These are phyloP conservation scores for Tachysurus fulvidraco DNA, from an alignment of 2,113 vertebrate genomes.

Conservation along the genomic window DNA sequence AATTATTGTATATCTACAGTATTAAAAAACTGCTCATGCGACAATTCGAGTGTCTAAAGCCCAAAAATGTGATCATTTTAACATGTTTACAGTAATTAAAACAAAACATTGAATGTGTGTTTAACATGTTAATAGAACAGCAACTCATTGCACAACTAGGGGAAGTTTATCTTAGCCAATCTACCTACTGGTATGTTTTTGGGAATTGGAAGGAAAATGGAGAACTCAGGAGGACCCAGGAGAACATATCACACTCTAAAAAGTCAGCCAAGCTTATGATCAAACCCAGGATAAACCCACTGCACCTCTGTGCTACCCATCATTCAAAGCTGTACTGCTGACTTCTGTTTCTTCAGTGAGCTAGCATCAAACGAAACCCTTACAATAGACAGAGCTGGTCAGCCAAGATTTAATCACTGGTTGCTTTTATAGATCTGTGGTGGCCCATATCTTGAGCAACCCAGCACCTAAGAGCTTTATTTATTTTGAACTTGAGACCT, in stretches of 20 bases:
- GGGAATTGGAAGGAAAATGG: not conserved
- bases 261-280: not conserved
- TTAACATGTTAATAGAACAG: not conserved
- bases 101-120: not conserved
- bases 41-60: too few species aligned
- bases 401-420: slow-evolving; percentile 1
- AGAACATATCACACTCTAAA: not conserved
- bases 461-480: not conserved
- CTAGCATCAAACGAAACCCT: not conserved
- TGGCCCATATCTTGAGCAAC: not conserved
- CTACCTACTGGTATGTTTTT: not conserved
- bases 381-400: not conserved
- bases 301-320: not conserved
- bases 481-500: slow-evolving; percentile 17
- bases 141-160: not conserved
- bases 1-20: too few species aligned
- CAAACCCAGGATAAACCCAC: not conserved
- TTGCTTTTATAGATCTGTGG: not conserved
- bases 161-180: not conserved
- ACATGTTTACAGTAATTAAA: too few species aligned
- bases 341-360: not conserved
- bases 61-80: too few species aligned
- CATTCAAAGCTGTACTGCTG: not conserved
- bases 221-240: not conserved
- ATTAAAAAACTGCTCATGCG: too few species aligned